Conservation (phyloP, 2,113 vertebrate genomes). For the Mugil cephalus region DNA sequence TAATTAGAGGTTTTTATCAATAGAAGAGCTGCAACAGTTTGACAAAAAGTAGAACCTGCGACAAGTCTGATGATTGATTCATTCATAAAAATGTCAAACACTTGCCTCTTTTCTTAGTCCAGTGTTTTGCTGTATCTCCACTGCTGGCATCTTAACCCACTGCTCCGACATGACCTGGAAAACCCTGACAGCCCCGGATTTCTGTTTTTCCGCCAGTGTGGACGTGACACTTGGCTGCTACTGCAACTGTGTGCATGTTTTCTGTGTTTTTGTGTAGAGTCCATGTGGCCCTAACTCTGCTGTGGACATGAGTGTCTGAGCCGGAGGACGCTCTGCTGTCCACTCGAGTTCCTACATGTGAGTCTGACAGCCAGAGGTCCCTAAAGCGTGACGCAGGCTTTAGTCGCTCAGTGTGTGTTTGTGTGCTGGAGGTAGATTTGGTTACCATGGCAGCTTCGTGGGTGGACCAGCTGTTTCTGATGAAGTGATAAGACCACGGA, state of each 20-base stretch:
- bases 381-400: slow-evolving; percentile 54
- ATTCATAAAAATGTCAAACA: too few species aligned
- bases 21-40: too few species aligned
- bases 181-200: background rate
- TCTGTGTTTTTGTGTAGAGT: slow-evolving; percentile 25
- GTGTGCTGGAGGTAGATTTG: slow-evolving; percentile 52
- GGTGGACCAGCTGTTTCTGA: slow-evolving; percentile 57
- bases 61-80: too few species aligned
- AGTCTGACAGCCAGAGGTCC: slow-evolving; percentile 63
- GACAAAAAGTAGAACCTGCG: too few species aligned
- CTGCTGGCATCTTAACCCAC: slow-evolving; percentile 46
- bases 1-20: too few species aligned
- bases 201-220: slow-evolving; percentile 12
- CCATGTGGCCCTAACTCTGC: slow-evolving; percentile 19
- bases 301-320: slow-evolving; percentile 28
- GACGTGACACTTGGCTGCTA: slow-evolving; percentile 28
- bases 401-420: slow-evolving; percentile 16
- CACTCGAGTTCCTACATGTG: slow-evolving; percentile 62
- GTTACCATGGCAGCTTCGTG: slow-evolving; percentile 68
- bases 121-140: background rate
- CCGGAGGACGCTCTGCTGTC: slow-evolving; percentile 31
- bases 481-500: slow-evolving; percentile 46
- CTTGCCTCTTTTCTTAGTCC: too few species aligned
- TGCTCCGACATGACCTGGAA: background rate
- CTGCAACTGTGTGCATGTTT: slow-evolving; percentile 1